Percentiles rank a stretch among this genome's conserved stretches.
Conservation (phyloP, 2,888 invertebrate genomes). For the Girardia tigrina region DNA sequence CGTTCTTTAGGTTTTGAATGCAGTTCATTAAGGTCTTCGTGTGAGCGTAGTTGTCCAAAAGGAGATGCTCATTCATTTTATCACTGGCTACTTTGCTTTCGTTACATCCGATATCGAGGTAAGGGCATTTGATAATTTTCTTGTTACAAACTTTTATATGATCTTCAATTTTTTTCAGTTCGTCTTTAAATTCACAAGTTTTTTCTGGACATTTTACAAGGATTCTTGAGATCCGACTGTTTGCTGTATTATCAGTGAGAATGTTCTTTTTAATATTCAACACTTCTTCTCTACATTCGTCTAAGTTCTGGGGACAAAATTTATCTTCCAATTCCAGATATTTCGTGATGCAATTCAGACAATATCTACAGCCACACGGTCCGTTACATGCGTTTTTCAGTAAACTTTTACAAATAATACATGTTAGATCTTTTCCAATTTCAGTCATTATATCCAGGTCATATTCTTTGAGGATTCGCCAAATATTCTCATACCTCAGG, state of each 20-base stretch:
- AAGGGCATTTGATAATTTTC: background rate
- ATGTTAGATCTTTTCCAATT: background rate
- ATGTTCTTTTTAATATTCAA: background rate
- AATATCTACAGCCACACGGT: slow-evolving; percentile 5
- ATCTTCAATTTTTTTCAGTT: background rate
- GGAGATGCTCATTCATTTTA: background rate
- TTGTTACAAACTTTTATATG: background rate
- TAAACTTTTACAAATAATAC: background rate
- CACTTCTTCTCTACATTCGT: background rate
- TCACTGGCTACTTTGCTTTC: background rate
- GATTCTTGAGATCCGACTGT: background rate
- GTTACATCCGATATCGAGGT: background rate
- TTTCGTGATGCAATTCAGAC: background rate
- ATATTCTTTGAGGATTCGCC: background rate
- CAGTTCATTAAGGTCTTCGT: background rate
- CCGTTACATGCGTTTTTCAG: slow-evolving; percentile 5
- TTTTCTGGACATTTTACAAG: background rate
- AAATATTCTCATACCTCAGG: background rate
- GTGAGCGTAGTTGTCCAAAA: background rate
- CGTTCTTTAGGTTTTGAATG: background rate
- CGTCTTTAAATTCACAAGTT: background rate
- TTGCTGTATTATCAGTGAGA: background rate
- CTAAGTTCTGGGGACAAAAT: slow-evolving; percentile 5
- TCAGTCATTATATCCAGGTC: background rate
- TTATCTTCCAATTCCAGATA: background rate